phyloP scores from a whole-genome alignment of 92 coral and sea anemone species.

The Bergia sp. region DNA sequence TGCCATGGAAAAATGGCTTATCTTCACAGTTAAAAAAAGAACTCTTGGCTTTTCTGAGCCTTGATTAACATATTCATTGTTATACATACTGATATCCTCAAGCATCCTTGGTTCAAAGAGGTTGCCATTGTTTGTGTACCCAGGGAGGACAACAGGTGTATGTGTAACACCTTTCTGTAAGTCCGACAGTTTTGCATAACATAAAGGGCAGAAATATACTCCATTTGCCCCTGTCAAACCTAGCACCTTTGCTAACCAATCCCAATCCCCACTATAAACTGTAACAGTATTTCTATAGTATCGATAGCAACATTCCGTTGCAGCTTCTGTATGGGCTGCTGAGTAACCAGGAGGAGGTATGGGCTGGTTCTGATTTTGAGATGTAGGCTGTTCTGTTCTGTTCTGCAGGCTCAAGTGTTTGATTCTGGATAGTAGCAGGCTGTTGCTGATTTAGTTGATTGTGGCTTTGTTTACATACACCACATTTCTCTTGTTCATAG shows the following conservation, averaged over 20 bases:
- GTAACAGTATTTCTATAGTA: neutral
- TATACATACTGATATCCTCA: neutral
- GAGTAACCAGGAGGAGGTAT: no score
- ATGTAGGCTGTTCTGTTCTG: no score
- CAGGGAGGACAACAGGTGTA: conserved; percentile 12
- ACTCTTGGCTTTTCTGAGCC: neutral
- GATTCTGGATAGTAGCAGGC: no score
- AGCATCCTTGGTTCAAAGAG: neutral
- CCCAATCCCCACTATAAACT: conserved; percentile 30
- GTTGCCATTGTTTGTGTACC: neutral
- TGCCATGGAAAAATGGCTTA: neutral
- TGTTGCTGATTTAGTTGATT: no score
- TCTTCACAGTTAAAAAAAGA: neutral
- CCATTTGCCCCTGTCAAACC: conserved; percentile 34
- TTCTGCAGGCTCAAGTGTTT: no score
- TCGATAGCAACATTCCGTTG: no score
- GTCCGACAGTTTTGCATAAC: conserved; percentile 16
- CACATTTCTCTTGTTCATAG: no score
- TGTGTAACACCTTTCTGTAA: conserved; percentile 29
- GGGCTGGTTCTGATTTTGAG: no score
- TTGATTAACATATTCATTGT: neutral
- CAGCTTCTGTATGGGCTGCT: no score
- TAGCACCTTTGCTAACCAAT: conserved; percentile 3
- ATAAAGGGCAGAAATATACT: conserved; percentile 28
- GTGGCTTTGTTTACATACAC: no score